Percentiles rank a stretch among this genome's conserved stretches.
phyloP scores from a whole-genome alignment of 2,888 invertebrate species.

The Parnassius glacialis region DNA sequence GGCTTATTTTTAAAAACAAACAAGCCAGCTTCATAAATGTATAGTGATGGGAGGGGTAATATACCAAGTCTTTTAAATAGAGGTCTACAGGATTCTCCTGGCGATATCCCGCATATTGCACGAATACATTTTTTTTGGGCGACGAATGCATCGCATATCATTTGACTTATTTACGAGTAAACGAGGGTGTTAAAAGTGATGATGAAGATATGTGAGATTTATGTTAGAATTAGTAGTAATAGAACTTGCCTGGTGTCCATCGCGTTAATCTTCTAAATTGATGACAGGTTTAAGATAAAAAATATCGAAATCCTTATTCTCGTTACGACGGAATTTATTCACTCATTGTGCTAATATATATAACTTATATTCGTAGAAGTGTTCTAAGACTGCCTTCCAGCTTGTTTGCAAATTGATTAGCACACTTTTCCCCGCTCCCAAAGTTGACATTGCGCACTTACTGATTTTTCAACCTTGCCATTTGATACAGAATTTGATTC shows the following conservation, averaged over 20 bases:
- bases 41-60: too few species aligned
- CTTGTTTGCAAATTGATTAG: conserved; percentile 74
- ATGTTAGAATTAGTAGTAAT: background rate
- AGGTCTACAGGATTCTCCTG: too few species aligned
- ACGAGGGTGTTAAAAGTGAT: too few species aligned
- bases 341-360: conserved; percentile 63
- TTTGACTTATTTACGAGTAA: too few species aligned
- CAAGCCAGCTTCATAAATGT: too few species aligned
- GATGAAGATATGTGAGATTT: too few species aligned
- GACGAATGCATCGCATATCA: too few species aligned
- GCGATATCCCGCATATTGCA: too few species aligned
- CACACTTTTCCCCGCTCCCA: conserved; percentile 64
- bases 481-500: conserved; percentile 56
- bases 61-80: too few species aligned
- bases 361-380: conserved; percentile 56
- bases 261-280: conserved; percentile 39
- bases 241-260: conserved; percentile 66
- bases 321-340: conserved; percentile 50
- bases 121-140: too few species aligned
- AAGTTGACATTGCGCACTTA: conserved; percentile 76
- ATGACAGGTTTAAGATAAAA: conserved; percentile 39
- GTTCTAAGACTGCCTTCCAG: conserved; percentile 57
- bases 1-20: too few species aligned
- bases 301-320: conserved; percentile 54
- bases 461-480: conserved; percentile 67